Percentiles rank a stretch among this genome's conserved stretches.
Evolutionary conservation across 2,113 vertebrate species (phyloP).

Genomic region (Girardinichthys multiradiatus): DNA sequence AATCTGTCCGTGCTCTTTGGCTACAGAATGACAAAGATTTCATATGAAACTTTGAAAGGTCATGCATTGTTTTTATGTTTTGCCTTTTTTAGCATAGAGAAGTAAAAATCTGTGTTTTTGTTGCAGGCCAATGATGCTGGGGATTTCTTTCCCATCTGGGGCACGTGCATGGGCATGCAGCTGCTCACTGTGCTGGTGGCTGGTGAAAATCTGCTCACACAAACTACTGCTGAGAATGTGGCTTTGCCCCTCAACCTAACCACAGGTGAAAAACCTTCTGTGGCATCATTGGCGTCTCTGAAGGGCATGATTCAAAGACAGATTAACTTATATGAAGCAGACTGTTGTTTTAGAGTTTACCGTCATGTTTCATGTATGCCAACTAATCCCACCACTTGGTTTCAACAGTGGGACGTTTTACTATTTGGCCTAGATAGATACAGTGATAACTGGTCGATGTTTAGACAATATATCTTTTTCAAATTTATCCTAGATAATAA

Average conservation of each 20-base stretch:
- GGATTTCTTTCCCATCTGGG: conserved; percentile 85
- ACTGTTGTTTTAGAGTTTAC: background rate
- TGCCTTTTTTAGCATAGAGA: background rate
- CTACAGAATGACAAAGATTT: background rate
- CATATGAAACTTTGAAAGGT: background rate
- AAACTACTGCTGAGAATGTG: conserved; percentile 74
- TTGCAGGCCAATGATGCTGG: conserved; percentile 81
- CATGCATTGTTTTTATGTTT: background rate
- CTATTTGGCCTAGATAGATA: too few species aligned
- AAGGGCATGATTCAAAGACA: background rate
- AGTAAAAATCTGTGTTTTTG: conserved; percentile 5
- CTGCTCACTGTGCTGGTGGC: conserved; percentile 80
- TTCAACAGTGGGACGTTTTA: conserved; percentile 38
- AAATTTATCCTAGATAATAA: too few species aligned
- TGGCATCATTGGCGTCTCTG: background rate
- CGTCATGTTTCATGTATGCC: conserved; percentile 3
- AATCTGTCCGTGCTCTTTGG: background rate
- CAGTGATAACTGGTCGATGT: too few species aligned
- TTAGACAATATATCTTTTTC: too few species aligned
- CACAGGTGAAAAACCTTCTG: conserved; percentile 50
- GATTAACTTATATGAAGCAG: background rate
- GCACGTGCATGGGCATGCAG: conserved; percentile 85
- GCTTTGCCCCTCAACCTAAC: conserved; percentile 81
- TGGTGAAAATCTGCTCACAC: conserved; percentile 73
- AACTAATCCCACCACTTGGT: conserved; percentile 34